phyloP scores from a whole-genome alignment of 2,888 invertebrate genomes.

The Lottia gigantea region DNA sequence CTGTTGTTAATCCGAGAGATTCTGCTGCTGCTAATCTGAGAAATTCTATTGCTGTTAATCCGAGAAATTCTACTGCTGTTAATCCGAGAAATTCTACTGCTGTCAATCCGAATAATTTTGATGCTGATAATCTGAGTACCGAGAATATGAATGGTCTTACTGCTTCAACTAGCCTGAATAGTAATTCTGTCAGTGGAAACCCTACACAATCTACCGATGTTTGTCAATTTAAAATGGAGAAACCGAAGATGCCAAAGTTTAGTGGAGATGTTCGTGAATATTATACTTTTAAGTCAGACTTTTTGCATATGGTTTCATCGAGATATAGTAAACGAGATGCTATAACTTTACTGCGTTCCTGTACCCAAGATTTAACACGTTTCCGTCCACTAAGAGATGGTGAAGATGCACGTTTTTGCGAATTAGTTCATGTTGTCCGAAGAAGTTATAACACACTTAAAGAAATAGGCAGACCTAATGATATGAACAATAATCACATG shows the following conservation, averaged over 20 bases:
- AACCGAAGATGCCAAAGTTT: too few relatives aligned
- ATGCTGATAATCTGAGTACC: too few relatives aligned
- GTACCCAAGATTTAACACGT: neutral
- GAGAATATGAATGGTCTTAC: too few relatives aligned
- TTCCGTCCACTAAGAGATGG: neutral
- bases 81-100: neutral
- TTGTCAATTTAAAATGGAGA: too few relatives aligned
- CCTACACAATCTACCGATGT: too few relatives aligned
- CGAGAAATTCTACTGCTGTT: neutral
- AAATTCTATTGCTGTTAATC: too few relatives aligned
- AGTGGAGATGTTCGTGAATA: too few relatives aligned
- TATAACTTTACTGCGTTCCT: neutral
- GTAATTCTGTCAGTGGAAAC: too few relatives aligned
- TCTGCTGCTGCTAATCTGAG: neutral
- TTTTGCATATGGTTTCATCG: too few relatives aligned
- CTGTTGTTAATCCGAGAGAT: neutral
- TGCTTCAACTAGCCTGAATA: too few relatives aligned
- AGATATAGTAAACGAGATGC: conserved; percentile 2
- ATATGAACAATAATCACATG: conserved; percentile 5
- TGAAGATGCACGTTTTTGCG: neutral
- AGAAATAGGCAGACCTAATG: neutral
- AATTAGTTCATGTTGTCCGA: neutral
- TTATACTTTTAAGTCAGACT: too few relatives aligned
- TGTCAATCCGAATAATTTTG: too few relatives aligned
- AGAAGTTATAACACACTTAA: conserved; percentile 7